phyloP scores from a whole-genome alignment of 2,113 vertebrate genomes.

The Corythornis cristatus region DNA sequence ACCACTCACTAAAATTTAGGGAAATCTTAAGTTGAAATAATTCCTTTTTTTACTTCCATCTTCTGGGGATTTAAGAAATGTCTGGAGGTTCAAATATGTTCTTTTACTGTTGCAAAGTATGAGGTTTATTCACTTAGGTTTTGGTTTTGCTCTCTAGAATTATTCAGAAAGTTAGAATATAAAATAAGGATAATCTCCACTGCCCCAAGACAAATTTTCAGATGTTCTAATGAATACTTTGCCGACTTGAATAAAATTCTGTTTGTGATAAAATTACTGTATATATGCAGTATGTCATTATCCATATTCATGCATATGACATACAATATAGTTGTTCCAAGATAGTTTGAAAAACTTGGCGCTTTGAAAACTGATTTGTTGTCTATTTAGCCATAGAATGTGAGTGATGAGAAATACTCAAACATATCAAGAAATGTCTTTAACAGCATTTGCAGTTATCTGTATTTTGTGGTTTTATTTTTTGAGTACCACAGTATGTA shows the following conservation, averaged over 20 bases:
- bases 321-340: background rate
- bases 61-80: background rate
- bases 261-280: background rate
- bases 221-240: background rate
- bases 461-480: background rate
- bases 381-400: background rate
- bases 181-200: background rate
- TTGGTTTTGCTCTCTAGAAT: background rate
- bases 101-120: background rate
- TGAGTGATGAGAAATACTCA: background rate
- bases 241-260: background rate
- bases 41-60: background rate
- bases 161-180: background rate
- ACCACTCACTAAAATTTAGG: background rate
- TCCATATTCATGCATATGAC: background rate
- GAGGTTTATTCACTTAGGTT: background rate
- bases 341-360: background rate
- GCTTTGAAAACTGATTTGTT: background rate
- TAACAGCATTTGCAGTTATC: background rate
- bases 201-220: background rate
- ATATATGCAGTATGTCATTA: background rate
- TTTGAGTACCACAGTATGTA: background rate
- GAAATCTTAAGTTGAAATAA: background rate
- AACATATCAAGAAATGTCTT: background rate
- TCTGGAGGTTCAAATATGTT: background rate